Evolutionary conservation across 2,888 invertebrate genomes (phyloP).

Genomic region (Tyria jacobaeae): DNA sequence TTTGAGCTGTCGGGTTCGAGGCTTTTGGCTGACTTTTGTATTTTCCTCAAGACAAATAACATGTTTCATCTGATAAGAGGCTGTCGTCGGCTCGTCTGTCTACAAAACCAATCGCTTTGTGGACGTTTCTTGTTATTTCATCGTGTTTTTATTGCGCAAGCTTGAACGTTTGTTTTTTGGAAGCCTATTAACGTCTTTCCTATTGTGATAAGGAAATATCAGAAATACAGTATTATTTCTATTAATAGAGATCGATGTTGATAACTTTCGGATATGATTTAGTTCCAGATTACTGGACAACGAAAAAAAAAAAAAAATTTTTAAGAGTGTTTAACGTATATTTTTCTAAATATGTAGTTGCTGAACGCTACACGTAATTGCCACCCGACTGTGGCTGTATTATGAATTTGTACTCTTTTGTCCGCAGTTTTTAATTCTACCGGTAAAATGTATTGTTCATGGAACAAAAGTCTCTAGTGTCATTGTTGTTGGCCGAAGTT

Average conservation of each 20-base stretch:
- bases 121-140: constrained; percentile 69
- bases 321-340: neutral
- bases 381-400: constrained; percentile 72
- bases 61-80: constrained; percentile 80
- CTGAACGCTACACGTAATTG: constrained; percentile 56
- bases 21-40: constrained; percentile 75
- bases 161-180: constrained; percentile 55
- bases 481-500: constrained; percentile 86
- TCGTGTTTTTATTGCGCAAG: constrained; percentile 69
- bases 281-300: neutral
- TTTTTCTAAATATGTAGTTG: constrained; percentile 11
- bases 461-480: constrained; percentile 84
- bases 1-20: constrained; percentile 66
- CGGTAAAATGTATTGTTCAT: constrained; percentile 84
- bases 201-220: constrained; percentile 36
- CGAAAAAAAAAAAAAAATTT: neutral
- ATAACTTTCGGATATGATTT: too few relatives aligned
- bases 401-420: constrained; percentile 85
- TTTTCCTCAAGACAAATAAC: constrained; percentile 78
- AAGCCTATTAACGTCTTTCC: constrained; percentile 50
- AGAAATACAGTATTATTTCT: constrained; percentile 28
- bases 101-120: constrained; percentile 74
- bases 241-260: neutral
- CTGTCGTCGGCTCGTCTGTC: constrained; percentile 80
- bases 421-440: constrained; percentile 84